Percentiles rank a stretch among this genome's conserved stretches.
Conservation (phyloP, 2,888 invertebrate genomes). For the Eledona agricola region DNA sequence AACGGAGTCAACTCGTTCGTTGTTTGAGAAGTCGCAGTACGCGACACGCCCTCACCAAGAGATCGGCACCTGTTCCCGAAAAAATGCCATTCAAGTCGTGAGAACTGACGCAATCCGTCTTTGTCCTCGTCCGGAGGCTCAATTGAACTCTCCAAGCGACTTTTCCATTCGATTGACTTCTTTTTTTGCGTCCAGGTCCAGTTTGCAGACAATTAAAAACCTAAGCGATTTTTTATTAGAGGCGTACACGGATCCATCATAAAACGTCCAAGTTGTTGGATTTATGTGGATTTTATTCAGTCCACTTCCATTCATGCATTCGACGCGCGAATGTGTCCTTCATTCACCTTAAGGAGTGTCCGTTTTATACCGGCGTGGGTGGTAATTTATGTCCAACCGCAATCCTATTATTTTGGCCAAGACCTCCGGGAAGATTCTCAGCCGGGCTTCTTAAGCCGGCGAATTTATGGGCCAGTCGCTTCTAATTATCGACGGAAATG, state of each 20-base stretch:
- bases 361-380: constrained; percentile 31
- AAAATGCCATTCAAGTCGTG: constrained; percentile 46
- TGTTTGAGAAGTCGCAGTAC: too few species aligned
- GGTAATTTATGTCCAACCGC: constrained; percentile 29
- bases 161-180: constrained; percentile 22
- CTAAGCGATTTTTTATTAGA: constrained; percentile 31
- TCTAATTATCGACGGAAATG: neutral
- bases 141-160: constrained; percentile 25
- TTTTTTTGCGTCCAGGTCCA: constrained; percentile 9
- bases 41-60: constrained; percentile 28
- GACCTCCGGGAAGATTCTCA: constrained; percentile 3
- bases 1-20: too few species aligned
- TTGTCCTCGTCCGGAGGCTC: constrained; percentile 31
- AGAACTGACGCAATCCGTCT: constrained; percentile 47
- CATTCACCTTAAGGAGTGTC: constrained; percentile 27
- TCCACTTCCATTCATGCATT: constrained; percentile 25
- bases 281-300: constrained; percentile 30
- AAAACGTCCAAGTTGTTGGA: constrained; percentile 17
- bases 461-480: constrained; percentile 12
- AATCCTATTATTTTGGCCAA: constrained; percentile 19
- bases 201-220: constrained; percentile 20
- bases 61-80: constrained; percentile 40
- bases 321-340: constrained; percentile 30
- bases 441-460: constrained; percentile 5
- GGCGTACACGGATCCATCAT: constrained; percentile 26